Base-by-base conservation (phyloP, 1,140 invertebrate genomes). In the Bombus sibiricus region DNA sequence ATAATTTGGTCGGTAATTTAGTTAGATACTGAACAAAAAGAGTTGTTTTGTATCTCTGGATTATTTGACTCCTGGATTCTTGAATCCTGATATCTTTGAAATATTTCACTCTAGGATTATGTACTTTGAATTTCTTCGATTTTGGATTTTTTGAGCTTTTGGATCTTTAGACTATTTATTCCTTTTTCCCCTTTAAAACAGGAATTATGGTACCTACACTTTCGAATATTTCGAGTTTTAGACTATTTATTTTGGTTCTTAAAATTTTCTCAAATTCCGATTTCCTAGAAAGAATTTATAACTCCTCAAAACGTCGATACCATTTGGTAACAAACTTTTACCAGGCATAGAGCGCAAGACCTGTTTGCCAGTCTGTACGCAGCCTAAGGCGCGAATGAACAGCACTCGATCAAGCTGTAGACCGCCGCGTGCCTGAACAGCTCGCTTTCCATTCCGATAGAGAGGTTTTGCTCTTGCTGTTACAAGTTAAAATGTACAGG, bases 391-490 rank as follows among this genome's bases (percentile, higher is more conserved):
- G 78, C 84, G 84, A 81, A 74, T 81, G 78, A 85, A 79, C 76
- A 62, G 47, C 59, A 62, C 32, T 72, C 62, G 76, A 68, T 71
- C 66, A 62, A 73, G 41, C 76, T 73, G 53, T 41, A 71, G 37
- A 28, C 75, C 32, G 53, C 66, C 75, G 64, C 66, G 76, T 79
- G 77, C 32, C 47, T 39, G 57, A 62, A 39, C 81, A 53, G 83
- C 76, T 64, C 66, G 82, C 88, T 90, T 90, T 90, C 88, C 88
- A 90, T 90, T 90, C 89, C 85, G 78, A 89, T 85, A 81, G 53
- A 64, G 57, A 69, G 83, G 69, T 85, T 85, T 85, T 80, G 53
- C 83, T 72, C 66, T 37, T 71, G n/a, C 74, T 22, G 28, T 57
- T 39, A 59, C 76, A 71, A 72, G 68, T 73, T 47, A 85, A 85